These are phyloP conservation scores for Podarcis raffonei DNA, from an alignment of 2,113 vertebrate species.

Conservation along the genomic window DNA sequence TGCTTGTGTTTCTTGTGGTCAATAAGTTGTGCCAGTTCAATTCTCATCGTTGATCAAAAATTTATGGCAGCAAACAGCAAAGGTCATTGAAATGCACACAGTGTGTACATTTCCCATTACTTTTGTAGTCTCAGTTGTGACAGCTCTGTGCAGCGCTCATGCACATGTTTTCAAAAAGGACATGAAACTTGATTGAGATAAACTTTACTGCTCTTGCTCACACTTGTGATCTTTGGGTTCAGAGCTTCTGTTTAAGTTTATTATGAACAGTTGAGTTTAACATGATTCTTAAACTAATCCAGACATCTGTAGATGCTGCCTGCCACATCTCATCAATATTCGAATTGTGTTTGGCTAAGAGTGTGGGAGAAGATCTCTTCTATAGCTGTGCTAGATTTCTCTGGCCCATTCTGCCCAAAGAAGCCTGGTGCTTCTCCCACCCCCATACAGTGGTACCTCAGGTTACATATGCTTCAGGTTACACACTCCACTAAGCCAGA, in stretches of 20 bases:
- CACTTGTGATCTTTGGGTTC: neutral
- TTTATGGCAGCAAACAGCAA: constrained; percentile 18
- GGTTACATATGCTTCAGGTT: too few relatives aligned
- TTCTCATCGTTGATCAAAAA: constrained; percentile 33
- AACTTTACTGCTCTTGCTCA: neutral
- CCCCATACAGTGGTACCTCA: too few relatives aligned
- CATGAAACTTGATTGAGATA: neutral
- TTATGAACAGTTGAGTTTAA: too few relatives aligned
- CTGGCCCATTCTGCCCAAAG: neutral
- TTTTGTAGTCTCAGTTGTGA: constrained; percentile 6
- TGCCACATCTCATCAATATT: too few relatives aligned
- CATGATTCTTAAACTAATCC: neutral
- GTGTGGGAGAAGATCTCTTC: neutral
- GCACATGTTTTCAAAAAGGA: neutral
- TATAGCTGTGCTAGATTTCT: neutral
- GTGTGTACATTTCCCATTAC: neutral
- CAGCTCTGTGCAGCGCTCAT: neutral
- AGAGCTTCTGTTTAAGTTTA: neutral
- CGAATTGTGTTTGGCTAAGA: neutral
- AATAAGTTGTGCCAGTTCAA: constrained; percentile 7
- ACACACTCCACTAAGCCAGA: too few relatives aligned
- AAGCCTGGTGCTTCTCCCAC: neutral
- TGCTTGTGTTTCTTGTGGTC: constrained; percentile 8
- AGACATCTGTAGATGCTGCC: too few relatives aligned
- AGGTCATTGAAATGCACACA: constrained; percentile 2